phyloP scores from a whole-genome alignment of 2,888 invertebrate species.

The Drosophila anomelani region DNA sequence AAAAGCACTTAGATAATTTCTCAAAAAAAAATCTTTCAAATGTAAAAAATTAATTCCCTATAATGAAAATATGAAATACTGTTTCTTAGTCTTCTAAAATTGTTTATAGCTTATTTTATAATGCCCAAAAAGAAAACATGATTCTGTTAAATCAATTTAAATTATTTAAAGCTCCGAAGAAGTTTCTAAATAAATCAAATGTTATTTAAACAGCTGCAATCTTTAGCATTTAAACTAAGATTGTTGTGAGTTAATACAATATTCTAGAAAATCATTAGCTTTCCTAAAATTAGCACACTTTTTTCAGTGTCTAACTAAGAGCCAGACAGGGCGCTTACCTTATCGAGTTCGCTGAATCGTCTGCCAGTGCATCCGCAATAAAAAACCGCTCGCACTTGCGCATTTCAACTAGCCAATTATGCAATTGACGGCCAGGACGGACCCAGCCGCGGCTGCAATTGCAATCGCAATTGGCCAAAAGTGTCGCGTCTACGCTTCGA shows the following conservation, averaged over 20 bases:
- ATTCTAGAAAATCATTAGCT: not conserved
- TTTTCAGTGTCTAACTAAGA: constrained; percentile 19
- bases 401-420: constrained; percentile 66
- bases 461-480: constrained; percentile 59
- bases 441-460: not conserved
- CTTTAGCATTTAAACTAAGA: not conserved
- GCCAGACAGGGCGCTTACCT: constrained; percentile 57
- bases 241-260: not conserved
- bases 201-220: not conserved
- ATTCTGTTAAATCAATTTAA: not conserved
- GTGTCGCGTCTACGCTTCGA: constrained; percentile 63
- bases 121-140: not conserved
- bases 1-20: not conserved
- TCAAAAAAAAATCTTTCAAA: no score
- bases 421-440: constrained; percentile 45
- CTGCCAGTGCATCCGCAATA: constrained; percentile 79
- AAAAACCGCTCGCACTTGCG: constrained; percentile 65
- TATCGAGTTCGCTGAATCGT: constrained; percentile 69
- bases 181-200: not conserved
- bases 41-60: no score
- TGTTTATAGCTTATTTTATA: not conserved
- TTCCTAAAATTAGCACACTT: not conserved
- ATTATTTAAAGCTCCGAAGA: not conserved
- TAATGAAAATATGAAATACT: not conserved
- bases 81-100: no score